Conservation (phyloP, 2,888 invertebrate genomes). For the Cataglyphis cursor region DNA sequence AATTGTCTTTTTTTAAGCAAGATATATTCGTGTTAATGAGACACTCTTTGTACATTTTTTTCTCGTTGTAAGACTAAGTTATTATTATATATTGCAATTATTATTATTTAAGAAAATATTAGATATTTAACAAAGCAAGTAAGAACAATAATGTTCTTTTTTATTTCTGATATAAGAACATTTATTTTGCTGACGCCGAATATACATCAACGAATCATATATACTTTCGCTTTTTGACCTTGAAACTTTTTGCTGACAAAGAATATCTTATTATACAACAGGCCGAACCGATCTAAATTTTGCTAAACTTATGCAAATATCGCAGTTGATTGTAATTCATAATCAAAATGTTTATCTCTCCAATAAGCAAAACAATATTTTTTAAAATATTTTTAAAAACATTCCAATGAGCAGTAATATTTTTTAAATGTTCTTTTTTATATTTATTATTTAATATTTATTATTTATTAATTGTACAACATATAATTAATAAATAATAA, state of each 20-base stretch:
- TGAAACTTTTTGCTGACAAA: constrained; percentile 29
- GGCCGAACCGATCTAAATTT: not conserved
- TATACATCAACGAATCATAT: not conserved
- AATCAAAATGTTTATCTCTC: not conserved
- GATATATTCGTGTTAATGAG: not conserved
- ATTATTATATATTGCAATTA: not conserved
- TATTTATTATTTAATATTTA: too few species aligned
- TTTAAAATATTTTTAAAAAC: too few species aligned
- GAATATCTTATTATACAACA: not conserved
- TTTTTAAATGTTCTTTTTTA: too few species aligned
- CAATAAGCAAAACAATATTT: too few species aligned
- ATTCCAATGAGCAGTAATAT: too few species aligned
- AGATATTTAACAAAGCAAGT: not conserved
- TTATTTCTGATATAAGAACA: not conserved
- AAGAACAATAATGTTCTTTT: too few species aligned
- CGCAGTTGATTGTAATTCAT: not conserved
- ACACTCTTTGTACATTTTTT: not conserved
- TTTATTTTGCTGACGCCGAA: not conserved
- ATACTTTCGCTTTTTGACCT: constrained; percentile 39
- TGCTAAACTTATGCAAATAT: not conserved
- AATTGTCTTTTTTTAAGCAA: not conserved
- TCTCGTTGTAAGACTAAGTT: not conserved
- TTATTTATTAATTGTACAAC: too few species aligned
- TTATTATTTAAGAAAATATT: not conserved
- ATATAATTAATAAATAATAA: too few species aligned